A percentile compares a stretch with the other conserved stretches of the same genome.
Evolutionary conservation across 53 echinoderm and acorn worm species (phyloP).

Genomic region (Apostichopus leukothele): DNA sequence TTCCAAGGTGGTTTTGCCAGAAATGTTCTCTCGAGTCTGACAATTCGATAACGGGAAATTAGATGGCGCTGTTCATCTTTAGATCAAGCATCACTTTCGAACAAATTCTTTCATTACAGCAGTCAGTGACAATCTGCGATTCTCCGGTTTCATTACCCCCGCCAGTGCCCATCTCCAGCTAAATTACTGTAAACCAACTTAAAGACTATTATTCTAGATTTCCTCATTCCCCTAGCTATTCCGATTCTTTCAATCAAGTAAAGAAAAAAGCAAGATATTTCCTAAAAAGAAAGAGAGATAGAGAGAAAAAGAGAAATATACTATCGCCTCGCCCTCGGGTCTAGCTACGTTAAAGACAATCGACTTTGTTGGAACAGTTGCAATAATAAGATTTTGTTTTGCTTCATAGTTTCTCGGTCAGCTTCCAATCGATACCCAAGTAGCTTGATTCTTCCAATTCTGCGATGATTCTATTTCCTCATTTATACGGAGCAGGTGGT

Average conservation of each 20-base stretch:
- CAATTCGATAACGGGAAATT: too few species aligned
- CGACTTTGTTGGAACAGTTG: conserved; percentile 44
- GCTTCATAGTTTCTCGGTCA: conserved; percentile 45
- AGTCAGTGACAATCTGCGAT: neutral
- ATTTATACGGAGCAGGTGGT: conserved; percentile 41
- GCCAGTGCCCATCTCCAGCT: neutral
- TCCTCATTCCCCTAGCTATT: conserved; percentile 36
- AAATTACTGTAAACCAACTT: conserved; percentile 37
- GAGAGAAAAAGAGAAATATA: neutral
- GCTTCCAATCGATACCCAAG: conserved; percentile 37
- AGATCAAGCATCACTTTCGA: too few species aligned
- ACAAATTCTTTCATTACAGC: too few species aligned
- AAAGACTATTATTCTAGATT: conserved; percentile 43
- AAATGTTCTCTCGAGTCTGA: too few species aligned
- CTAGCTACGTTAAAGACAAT: conserved; percentile 29
- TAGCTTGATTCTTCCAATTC: conserved; percentile 40
- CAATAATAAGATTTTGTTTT: conserved; percentile 45
- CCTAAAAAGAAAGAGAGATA: neutral
- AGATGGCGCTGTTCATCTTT: too few species aligned
- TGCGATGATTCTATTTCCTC: conserved; percentile 44
- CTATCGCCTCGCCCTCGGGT: conserved; percentile 31
- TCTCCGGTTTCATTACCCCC: conserved; percentile 22
- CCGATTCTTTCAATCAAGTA: conserved; percentile 31
- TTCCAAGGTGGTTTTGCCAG: too few species aligned
- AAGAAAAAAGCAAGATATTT: conserved; percentile 19